Evolutionary conservation across 1,140 invertebrate genomes (phyloP).

Genomic region (Macrobrachium rosenbergii): DNA sequence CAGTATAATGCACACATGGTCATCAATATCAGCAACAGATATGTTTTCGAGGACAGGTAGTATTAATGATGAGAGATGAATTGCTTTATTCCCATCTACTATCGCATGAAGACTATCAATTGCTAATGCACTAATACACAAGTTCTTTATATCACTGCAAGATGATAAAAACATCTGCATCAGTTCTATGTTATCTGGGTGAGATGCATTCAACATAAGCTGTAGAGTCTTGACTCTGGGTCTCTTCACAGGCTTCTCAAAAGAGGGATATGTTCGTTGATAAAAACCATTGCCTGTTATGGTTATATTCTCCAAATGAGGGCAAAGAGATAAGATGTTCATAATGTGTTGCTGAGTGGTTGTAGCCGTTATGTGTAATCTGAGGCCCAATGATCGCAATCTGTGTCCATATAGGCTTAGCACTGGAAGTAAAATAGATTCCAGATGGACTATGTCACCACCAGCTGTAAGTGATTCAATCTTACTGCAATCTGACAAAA

Average conservation of each 20-base stretch:
- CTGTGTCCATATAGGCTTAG: constrained; percentile 43
- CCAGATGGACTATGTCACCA: constrained; percentile 49
- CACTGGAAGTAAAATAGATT: constrained; percentile 48
- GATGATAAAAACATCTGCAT: constrained; percentile 54
- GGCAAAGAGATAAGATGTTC: constrained; percentile 43
- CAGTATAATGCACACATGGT: constrained; percentile 42
- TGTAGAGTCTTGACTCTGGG: constrained; percentile 49
- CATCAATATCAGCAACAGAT: constrained; percentile 48
- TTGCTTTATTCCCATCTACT: constrained; percentile 30
- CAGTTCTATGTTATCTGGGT: constrained; percentile 50
- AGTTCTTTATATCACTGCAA: constrained; percentile 48
- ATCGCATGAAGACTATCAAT: constrained; percentile 37
- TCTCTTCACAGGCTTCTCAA: constrained; percentile 17
- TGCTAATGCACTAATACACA: constrained; percentile 42
- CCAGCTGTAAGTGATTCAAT: constrained; percentile 54
- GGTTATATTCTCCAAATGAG: constrained; percentile 47
- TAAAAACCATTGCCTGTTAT: constrained; percentile 45
- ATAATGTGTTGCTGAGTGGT: constrained; percentile 49
- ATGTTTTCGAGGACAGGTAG: constrained; percentile 43
- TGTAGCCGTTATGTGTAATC: constrained; percentile 47
- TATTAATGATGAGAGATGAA: constrained; percentile 29
- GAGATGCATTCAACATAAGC: constrained; percentile 41
- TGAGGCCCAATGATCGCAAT: constrained; percentile 41
- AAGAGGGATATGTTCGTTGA: constrained; percentile 2
- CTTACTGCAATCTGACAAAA: constrained; percentile 45